Evolutionary conservation across 2,888 invertebrate genomes (phyloP), one percentile per base, ranked within the genome.

Genomic region (Cenopis cana): DNA sequence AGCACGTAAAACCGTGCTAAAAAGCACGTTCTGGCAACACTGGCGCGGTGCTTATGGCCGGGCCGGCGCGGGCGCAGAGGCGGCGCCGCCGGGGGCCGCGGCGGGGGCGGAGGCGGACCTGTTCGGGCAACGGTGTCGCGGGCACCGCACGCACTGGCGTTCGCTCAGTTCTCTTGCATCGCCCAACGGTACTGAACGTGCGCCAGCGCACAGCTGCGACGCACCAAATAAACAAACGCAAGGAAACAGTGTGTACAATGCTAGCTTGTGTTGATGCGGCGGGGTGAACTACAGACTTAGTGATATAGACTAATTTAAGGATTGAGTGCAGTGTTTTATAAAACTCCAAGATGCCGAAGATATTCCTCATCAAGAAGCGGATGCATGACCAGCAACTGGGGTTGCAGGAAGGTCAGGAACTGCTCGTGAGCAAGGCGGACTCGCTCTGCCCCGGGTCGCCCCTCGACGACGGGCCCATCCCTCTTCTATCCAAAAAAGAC

Each of bases 351-450:
- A 98, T 98, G 98, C 98, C 98, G 95, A 98, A 98, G 95, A 98
- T 98, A 92, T 98, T 98, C 93, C 93, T 97, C 82, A 97, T 98
- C 84, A 98, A 98, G 94, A 97, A 98, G 90, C 95, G 98, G 88
- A 95, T 98, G 94, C 97, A 97, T 82, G 97, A 97, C 95, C 98
- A 98, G 95, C 98, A 98, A 93, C 95, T 97, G 85, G 95, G 96
- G 82, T 93, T 98, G 87, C 94, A 96, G 90, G 97, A 97, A 89
- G 95, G 96, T 76, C 97, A 97, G 91, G 97, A 97, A 90, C 94
- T 96, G 81, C 94, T 95, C 73, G 93, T 94, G 79, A 87, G 89
- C 83, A 96, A 96, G 88, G 89, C 93, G 78, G 95, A 96, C 85
- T 90, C 95, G 75, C 88, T 95, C 76, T 95, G 94, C 85, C 93